phyloP scores from a whole-genome alignment of 2,888 invertebrate genomes.

The Brachynemurus nebulosus region DNA sequence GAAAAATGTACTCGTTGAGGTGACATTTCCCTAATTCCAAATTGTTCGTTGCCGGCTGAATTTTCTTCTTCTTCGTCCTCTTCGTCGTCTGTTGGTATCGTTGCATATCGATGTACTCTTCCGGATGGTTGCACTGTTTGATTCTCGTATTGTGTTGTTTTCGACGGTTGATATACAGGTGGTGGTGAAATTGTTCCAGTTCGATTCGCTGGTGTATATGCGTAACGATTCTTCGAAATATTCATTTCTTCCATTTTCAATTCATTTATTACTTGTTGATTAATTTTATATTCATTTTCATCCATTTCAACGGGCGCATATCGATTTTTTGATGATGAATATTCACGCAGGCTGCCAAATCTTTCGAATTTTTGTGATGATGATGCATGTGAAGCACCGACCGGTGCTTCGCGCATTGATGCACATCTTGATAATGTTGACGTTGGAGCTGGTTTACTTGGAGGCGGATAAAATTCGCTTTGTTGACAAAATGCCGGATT shows the following conservation, averaged over 20 bases:
- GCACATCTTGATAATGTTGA: slow-evolving; percentile 21
- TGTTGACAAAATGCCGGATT: slow-evolving; percentile 70
- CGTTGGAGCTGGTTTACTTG: slow-evolving; percentile 29
- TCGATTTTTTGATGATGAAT: slow-evolving; percentile 7
- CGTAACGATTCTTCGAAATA: slow-evolving; percentile 5
- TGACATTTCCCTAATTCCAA: neutral
- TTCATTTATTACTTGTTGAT: slow-evolving; percentile 7
- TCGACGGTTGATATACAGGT: neutral
- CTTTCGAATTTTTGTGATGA: slow-evolving; percentile 9
- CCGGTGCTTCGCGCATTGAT: slow-evolving; percentile 18
- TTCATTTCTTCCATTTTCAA: slow-evolving; percentile 8
- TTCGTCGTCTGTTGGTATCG: slow-evolving; percentile 42
- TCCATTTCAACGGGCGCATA: slow-evolving; percentile 11
- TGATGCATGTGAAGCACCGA: slow-evolving; percentile 10
- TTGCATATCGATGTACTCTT: slow-evolving; percentile 1
- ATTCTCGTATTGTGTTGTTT: neutral
- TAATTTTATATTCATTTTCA: slow-evolving; percentile 7
- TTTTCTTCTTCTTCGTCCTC: slow-evolving; percentile 26
- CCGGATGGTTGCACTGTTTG: neutral
- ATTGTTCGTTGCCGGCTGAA: slow-evolving; percentile 23
- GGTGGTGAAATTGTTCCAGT: neutral
- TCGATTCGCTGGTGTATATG: neutral
- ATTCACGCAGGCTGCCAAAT: slow-evolving; percentile 6
- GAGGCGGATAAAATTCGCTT: slow-evolving; percentile 46
- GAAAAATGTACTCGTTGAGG: slow-evolving; percentile 3